Evolutionary conservation across 2,113 vertebrate genomes (phyloP), one percentile per base, ranked within the genome.

Genomic region (Leptocoma aspasia): DNA sequence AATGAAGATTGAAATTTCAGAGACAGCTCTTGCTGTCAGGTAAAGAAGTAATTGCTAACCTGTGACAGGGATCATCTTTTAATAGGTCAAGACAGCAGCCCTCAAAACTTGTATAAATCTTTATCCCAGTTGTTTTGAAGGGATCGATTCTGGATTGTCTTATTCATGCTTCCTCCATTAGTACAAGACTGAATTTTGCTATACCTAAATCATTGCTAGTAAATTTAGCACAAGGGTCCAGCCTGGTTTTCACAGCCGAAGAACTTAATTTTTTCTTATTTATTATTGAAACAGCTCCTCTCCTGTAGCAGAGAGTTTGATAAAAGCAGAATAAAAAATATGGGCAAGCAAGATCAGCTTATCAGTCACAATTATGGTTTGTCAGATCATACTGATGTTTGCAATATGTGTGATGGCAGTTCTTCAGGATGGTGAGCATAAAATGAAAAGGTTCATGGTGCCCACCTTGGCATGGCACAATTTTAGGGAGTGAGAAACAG

Each of bases 221-320:
- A 89, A 91, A 78, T 94, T 89, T 68, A 89, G 41, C 57, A 91
- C 45, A 71, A 75, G 44, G 37, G 53, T 82, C 73, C 53, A 47
- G 60, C 52, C 68, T 82, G 37, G 42, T 78, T 94, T 95, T 87
- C 94, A 82, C 42, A 82, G 83, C 69, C 91, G 83, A 93, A 61
- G 63, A 93, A 89, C 68, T 82, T 95, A 82, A 66, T 93, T 93
- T 86, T 52, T 73, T 92, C 71, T 90, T 78, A 97, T 87, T 95
- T 94, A 78, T 93, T 92, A 77, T 42, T 66, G 71, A 71, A 89
- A 81, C 14, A 61, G 45, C n/a, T 71, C 15, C 87, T 91, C 72
- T 86, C 45, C 66, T 86, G 59, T 70, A 82, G 63, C 35, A 94
- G 78, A 70, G 85, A 89, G 47, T 54, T 66, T 83, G 79, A 94